Evolutionary conservation across 2,888 invertebrate species (phyloP), one percentile per base, ranked within the genome.

Genomic region (Meloe dianella): DNA sequence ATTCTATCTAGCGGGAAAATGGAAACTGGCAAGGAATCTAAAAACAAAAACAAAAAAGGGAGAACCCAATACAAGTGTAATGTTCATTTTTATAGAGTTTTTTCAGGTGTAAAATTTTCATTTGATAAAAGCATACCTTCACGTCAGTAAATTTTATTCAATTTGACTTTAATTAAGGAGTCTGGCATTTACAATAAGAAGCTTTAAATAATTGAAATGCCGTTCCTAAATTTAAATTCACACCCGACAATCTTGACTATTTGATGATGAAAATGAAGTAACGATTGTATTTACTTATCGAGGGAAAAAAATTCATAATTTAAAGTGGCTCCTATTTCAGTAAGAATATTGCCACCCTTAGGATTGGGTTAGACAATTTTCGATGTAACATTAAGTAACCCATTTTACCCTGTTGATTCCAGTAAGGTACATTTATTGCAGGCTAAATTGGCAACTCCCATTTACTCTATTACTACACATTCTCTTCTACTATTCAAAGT

Each of bases 401-500:
- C 32, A 27, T 61, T 51, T 54, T 14, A 17, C 61, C 29, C 47
- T 47, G 20, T 47, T 47, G 38, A 51, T 30, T 30, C 51, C 51
- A 54, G 8, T 17, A 38, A 51, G 20, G 47, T 41, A 60, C 47
- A 35, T 32, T 60, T 35, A 60, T 32, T 60, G 60, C 41, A 3
- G 27, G 27, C 27, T 27, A 3, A 3, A 35, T 61, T 32, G 61
- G 22, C 12, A 29, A 57, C 29, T 17, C 51, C 57, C 20, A n/a
- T 54, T 24, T 54, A 54, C n/a, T 17, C n/a, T 47, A n/a, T 5
- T 47, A 27, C 22, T 6, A 12, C 54, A 7, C 35, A 14, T 32
- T 32, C 60, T 61, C 64, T 64, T 7, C 30, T n/a, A 24, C 30
- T 29, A 57, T 30, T 61, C 47, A 62, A 65, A 65, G 62, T 65